Conservation (phyloP, 2,888 invertebrate genomes). For the Cloeon dipterum region DNA sequence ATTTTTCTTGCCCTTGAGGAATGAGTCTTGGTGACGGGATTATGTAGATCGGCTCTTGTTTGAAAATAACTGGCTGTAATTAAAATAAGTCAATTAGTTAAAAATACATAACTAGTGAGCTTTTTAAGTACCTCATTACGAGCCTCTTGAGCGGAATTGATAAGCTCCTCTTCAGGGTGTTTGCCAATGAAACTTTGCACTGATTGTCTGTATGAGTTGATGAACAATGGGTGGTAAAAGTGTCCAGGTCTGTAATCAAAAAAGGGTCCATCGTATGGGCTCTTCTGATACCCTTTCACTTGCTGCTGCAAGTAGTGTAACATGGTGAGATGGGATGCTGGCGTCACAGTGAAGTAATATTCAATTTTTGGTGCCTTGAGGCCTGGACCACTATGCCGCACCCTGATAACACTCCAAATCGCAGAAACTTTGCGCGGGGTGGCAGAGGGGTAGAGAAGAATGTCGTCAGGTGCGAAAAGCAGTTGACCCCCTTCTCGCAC, state of each 20-base stretch:
- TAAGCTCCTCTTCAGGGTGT: not conserved
- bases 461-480: conserved; percentile 1
- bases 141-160: not conserved
- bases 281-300: not conserved
- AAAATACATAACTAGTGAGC: too few species aligned
- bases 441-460: not conserved
- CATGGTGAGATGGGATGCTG: not conserved
- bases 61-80: too few species aligned
- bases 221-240: not conserved
- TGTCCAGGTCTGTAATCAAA: not conserved
- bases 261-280: not conserved
- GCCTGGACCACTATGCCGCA: conserved; percentile 31
- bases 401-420: conserved; percentile 43
- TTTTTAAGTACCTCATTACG: not conserved
- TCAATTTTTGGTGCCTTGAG: not conserved
- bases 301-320: not conserved
- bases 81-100: too few species aligned
- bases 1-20: too few species aligned
- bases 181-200: not conserved
- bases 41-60: not conserved
- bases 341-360: not conserved
- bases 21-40: not conserved
- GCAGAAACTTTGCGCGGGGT: conserved; percentile 15
- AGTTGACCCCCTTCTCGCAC: conserved; percentile 3
- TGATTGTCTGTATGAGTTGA: not conserved